Evolutionary conservation across 2,888 invertebrate species (phyloP), one percentile per base, ranked within the genome.

Genomic region (Liodrosophila aerea): DNA sequence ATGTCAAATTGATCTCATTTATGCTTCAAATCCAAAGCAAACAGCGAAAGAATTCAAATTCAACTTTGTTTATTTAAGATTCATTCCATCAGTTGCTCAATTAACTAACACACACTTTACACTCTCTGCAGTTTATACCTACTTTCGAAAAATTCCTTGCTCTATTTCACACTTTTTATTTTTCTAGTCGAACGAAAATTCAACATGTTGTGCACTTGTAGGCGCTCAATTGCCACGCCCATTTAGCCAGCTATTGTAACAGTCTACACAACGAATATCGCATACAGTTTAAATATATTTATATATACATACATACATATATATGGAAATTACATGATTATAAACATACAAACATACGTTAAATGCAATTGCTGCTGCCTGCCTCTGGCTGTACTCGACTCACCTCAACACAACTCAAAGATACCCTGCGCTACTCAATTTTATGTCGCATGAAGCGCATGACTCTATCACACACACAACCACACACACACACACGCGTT

Each of bases 1-100:
- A 72, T 72, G 69, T 69, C 41, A 49, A 65, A 80, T 80, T 80
- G 78, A 80, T 80, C 78, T 80, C 78, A 80, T 83, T 66, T 53
- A 65, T 60, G 72, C 57, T 64, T 60, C 78, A 56, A 39, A 61
- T 73, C 64, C 63, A 73, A 66, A 58, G 71, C 57, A 53, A 29
- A 52, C 52, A 56, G 49, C 37, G 34, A 36, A 57, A 33, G 46
- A 71, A 60, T 65, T 71, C 70, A 75, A 78, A 4, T 22, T 5
- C 5, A 5, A 22, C 5, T 22, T 22, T 75, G 58, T 44, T 76
- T 63, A 59, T 61, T 66, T 76, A 78, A 70, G 58, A 63, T 65
- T 74, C 76, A 76, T 76, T 76, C 81, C 75, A 75, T 58, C 60
- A 73, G 46, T 70, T 68, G 70, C 70, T 70, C 61, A 65, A 64